These are phyloP conservation scores for Piprites chloris DNA, from an alignment of 2,113 vertebrate species.

Conservation along the genomic window DNA sequence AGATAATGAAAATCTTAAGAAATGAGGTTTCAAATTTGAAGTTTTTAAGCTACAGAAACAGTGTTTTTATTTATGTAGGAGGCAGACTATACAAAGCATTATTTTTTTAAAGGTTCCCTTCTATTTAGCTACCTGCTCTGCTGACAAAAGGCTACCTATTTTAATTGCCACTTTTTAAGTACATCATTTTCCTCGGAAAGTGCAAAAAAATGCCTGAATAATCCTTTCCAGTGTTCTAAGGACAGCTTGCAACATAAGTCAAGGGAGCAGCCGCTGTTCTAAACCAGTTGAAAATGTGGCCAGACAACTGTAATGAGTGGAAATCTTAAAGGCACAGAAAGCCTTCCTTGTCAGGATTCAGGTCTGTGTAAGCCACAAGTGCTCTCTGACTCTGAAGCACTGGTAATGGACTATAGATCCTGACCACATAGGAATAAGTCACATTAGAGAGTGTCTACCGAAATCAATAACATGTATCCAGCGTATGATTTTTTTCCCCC, in stretches of 20 bases:
- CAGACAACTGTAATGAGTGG: neutral
- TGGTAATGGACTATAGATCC: slow-evolving; percentile 27
- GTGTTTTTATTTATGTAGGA: neutral
- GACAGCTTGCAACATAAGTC: neutral
- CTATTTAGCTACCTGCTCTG: neutral
- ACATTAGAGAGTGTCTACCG: neutral
- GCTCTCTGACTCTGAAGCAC: neutral
- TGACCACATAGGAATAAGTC: neutral
- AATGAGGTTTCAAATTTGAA: neutral
- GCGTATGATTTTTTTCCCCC: neutral
- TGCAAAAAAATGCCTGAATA: neutral
- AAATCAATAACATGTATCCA: neutral
- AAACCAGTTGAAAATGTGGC: neutral
- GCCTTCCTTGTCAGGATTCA: neutral
- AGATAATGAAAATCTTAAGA: neutral
- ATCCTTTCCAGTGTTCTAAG: neutral
- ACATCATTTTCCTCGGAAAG: neutral
- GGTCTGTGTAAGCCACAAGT: neutral
- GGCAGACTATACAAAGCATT: neutral
- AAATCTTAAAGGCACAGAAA: slow-evolving; percentile 16
- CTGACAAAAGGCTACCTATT: neutral
- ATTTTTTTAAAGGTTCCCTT: neutral
- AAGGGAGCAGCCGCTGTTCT: neutral
- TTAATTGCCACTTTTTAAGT: neutral
- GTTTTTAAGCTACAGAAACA: neutral